phyloP scores from a whole-genome alignment of 2,797 vertebrate species.

The Coregonus suidteri region DNA sequence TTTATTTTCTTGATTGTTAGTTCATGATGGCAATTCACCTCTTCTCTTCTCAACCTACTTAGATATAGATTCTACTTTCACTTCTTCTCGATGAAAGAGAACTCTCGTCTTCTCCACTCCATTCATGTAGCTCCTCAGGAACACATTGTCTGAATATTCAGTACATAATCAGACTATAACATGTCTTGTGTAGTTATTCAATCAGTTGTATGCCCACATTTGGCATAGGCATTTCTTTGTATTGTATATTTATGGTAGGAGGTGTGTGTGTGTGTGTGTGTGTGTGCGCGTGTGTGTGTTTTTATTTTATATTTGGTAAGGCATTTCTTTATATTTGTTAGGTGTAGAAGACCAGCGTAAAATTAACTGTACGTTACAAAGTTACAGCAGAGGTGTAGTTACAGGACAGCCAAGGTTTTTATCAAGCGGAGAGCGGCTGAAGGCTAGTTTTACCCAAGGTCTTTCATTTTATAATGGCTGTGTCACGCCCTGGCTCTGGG shows the following conservation, averaged over 20 bases:
- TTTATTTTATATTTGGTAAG: too few species aligned
- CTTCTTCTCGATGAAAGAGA: conserved; percentile 30
- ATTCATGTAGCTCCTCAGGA: conserved; percentile 49
- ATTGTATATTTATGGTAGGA: neutral
- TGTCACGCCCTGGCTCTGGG: too few species aligned
- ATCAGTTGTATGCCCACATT: neutral
- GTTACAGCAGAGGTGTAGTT: neutral
- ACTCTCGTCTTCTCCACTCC: conserved; percentile 33
- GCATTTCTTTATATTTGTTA: too few species aligned
- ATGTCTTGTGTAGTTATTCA: neutral
- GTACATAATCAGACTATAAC: conserved; percentile 24
- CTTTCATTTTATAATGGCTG: neutral
- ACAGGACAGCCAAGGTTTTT: neutral
- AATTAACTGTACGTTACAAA: too few species aligned
- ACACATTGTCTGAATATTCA: conserved; percentile 60
- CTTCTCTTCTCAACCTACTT: neutral
- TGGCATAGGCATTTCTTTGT: neutral
- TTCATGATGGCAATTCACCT: neutral
- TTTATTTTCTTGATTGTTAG: neutral
- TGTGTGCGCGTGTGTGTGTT: too few species aligned
- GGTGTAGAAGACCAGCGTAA: too few species aligned
- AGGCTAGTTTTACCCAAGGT: neutral
- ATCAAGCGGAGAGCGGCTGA: neutral
- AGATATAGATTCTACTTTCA: too few species aligned
- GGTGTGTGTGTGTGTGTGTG: too few species aligned